Percentiles rank a stretch among this genome's conserved stretches.
Conservation (phyloP, 2,888 invertebrate genomes). For the Drosophila tripunctata region DNA sequence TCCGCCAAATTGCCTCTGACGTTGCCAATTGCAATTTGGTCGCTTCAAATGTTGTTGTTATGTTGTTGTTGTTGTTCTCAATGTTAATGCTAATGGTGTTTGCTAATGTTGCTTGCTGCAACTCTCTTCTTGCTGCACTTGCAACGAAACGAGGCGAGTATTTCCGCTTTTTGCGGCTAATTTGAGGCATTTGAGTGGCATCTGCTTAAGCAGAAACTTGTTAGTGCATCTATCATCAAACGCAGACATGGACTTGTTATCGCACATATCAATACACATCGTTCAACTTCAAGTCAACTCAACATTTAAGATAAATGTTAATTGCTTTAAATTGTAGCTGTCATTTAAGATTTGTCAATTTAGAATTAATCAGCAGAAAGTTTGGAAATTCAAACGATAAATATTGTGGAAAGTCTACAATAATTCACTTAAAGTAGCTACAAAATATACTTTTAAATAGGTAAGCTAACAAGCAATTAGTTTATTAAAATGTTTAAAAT, state of each 20-base stretch:
- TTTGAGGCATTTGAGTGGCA: conserved; percentile 52
- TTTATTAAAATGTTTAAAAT: too few relatives aligned
- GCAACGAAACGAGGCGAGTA: conserved; percentile 43
- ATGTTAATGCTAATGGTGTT: conserved; percentile 43
- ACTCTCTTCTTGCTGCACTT: conserved; percentile 12
- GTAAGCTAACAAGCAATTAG: too few relatives aligned
- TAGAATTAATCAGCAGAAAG: not conserved
- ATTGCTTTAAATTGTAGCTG: not conserved
- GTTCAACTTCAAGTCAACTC: not conserved
- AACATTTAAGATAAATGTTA: not conserved
- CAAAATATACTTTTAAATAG: too few relatives aligned
- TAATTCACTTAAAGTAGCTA: too few relatives aligned
- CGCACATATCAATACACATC: not conserved
- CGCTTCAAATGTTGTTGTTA: too few relatives aligned
- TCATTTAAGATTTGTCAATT: too few relatives aligned
- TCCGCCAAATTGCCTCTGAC: conserved; percentile 45
- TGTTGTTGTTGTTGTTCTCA: conserved; percentile 35
- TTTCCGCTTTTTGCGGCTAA: conserved; percentile 68
- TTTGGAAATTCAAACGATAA: too few relatives aligned
- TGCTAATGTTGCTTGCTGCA: conserved; percentile 26
- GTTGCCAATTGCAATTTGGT: conserved; percentile 44
- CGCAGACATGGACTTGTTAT: not conserved
- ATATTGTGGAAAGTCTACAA: too few relatives aligned
- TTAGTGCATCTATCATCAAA: too few relatives aligned
- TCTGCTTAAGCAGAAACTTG: not conserved